Conservation (phyloP, 2,888 invertebrate species). For the Halocaridina rubra region DNA sequence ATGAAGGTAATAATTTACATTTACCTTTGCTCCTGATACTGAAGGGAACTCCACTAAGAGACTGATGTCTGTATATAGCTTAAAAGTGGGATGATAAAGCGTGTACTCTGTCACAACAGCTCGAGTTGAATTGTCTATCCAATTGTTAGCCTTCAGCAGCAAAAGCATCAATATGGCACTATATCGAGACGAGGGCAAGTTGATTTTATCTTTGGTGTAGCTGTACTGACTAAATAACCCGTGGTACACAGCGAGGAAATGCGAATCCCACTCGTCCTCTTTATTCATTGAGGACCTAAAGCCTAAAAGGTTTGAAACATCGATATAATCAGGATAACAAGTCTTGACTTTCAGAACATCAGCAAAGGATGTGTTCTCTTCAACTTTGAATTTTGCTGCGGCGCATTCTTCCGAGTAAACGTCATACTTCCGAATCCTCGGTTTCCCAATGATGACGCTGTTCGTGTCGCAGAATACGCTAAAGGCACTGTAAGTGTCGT, state of each 20-base stretch:
- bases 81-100: constrained; percentile 45
- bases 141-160: constrained; percentile 12
- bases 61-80: constrained; percentile 27
- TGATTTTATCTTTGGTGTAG: constrained; percentile 35
- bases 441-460: constrained; percentile 50
- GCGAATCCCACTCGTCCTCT: constrained; percentile 57
- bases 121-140: constrained; percentile 35
- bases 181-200: not conserved
- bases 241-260: constrained; percentile 51
- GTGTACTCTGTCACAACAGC: constrained; percentile 51
- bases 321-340: constrained; percentile 45
- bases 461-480: constrained; percentile 52
- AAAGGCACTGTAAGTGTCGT: not conserved
- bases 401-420: constrained; percentile 40
- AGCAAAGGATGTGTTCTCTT: constrained; percentile 37
- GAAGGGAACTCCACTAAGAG: constrained; percentile 52
- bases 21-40: constrained; percentile 43
- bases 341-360: constrained; percentile 19
- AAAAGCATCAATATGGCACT: not conserved
- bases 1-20: too few species aligned
- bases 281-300: constrained; percentile 25
- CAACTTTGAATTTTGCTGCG: constrained; percentile 25
- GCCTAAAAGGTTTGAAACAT: constrained; percentile 46
- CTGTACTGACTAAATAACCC: constrained; percentile 47
- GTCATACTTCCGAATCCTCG: constrained; percentile 47